Percentiles rank a stretch among this genome's conserved stretches.
These are phyloP conservation scores for Rhizomys pruinosus DNA, from an alignment of 2,113 vertebrate genomes.

Conservation along the genomic window DNA sequence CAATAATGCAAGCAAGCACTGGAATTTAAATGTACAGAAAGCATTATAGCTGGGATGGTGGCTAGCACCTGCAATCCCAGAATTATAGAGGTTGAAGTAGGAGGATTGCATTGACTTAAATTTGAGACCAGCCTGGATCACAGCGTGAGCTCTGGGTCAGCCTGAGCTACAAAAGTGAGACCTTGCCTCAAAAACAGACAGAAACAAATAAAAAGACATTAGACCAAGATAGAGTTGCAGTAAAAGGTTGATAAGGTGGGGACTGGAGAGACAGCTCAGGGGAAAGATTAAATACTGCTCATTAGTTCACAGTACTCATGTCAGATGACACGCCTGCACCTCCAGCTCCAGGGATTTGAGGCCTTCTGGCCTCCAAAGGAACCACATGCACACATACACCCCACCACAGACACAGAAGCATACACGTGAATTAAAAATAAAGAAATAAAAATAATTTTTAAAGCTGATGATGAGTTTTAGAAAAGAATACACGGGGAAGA, in stretches of 20 bases:
- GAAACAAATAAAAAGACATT: too few species aligned
- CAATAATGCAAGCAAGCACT: not conserved
- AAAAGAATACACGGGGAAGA: not conserved
- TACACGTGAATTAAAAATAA: too few species aligned
- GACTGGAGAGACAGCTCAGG: too few species aligned
- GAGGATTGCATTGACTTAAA: not conserved
- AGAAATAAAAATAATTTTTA: not conserved
- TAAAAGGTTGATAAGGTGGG: too few species aligned
- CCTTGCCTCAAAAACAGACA: not conserved
- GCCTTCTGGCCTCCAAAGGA: too few species aligned
- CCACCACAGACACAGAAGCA: too few species aligned
- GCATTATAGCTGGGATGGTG: not conserved
- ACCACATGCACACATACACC: too few species aligned
- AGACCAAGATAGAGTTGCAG: too few species aligned
- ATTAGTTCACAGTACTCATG: too few species aligned
- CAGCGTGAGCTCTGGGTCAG: not conserved
- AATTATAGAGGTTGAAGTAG: not conserved
- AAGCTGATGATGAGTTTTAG: not conserved
- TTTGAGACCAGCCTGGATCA: not conserved
- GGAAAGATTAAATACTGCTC: too few species aligned
- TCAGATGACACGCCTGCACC: too few species aligned
- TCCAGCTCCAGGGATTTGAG: too few species aligned
- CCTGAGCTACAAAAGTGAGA: not conserved
- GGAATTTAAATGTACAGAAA: not conserved
- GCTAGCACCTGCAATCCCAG: not conserved